These are phyloP conservation scores for Leucosticte australis DNA, from an alignment of 2,113 vertebrate species.

Conservation along the genomic window DNA sequence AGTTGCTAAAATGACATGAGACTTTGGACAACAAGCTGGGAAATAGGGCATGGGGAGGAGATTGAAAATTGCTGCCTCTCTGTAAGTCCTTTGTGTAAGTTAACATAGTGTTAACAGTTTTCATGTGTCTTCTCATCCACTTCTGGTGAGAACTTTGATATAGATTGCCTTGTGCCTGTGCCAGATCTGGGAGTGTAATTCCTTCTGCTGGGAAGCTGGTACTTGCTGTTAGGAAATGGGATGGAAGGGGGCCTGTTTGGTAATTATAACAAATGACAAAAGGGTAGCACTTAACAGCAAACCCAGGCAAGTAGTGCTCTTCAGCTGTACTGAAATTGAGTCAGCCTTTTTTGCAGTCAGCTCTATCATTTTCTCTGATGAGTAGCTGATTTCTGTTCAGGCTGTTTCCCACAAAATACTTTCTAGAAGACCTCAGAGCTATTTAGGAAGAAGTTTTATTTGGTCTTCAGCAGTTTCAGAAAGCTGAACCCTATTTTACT, in stretches of 20 bases:
- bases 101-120: fast-evolving
- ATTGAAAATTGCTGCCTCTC: background rate
- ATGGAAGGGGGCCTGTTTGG: background rate
- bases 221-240: background rate
- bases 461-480: background rate
- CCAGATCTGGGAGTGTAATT: background rate
- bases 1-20: background rate
- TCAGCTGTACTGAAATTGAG: background rate
- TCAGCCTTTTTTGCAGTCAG: background rate
- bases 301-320: background rate
- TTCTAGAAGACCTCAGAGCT: background rate
- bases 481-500: background rate
- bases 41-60: background rate
- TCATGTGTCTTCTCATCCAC: background rate
- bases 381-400: background rate
- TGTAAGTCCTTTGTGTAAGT: background rate
- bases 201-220: background rate
- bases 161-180: background rate
- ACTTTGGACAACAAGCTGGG: background rate
- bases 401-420: background rate
- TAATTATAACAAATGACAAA: background rate
- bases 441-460: background rate
- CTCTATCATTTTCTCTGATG: background rate
- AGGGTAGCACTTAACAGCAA: background rate
- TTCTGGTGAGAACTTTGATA: background rate